Base-by-base conservation (phyloP, 2,113 vertebrate species). In the Pedionomus torquatus region DNA sequence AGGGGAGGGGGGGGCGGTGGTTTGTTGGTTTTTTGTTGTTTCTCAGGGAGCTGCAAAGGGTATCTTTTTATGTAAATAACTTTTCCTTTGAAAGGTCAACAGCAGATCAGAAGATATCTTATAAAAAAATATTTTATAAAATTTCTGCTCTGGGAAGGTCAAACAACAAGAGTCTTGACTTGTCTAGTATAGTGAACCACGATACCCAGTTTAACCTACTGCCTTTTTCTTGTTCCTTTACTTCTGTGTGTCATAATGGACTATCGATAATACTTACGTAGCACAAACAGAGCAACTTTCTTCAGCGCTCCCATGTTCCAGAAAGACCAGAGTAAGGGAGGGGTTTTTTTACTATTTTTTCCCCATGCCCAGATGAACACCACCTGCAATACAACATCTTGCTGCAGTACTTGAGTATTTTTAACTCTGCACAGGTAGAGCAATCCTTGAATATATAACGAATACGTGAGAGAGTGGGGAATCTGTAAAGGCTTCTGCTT, bases 361-460 rank as follows among this genome's bases (percentile, higher is more conserved):
- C 48, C 63, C 19, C n/a, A 72, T 44, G 54, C n/a, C 76, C 86
- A 46, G 33, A 52, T 5, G 8, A 90, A 57, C 68, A 57, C 23
- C n/a, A 88, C 75, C 90, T 90, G 88, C 85, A 90, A 33, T 64
- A 72, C 23, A 89, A 78, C 57, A 88, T 23, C 92, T 72, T 93
- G 58, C 86, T 91, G 81, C 92, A 89, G 74, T 39, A 83, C n/a
- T 90, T 74, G 17, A 64, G 25, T 93, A 77, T 92, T 95, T 95
- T 90, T 93, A 81, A 86, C 76, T 61, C 71, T 77, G 79, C 51
- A 80, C 44, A 92, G 88, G 71, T 85, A 90, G 63, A 83, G 14
- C 33, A 72, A 25, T 43, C 18, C 33, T 79, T 80, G 85, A 82
- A 93, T 71, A 18, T 43, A 43, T 35, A 91, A 91, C 35, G 48